These are phyloP conservation scores for Polyergus mexicanus DNA, from an alignment of 1,140 invertebrate genomes.

Conservation along the genomic window DNA sequence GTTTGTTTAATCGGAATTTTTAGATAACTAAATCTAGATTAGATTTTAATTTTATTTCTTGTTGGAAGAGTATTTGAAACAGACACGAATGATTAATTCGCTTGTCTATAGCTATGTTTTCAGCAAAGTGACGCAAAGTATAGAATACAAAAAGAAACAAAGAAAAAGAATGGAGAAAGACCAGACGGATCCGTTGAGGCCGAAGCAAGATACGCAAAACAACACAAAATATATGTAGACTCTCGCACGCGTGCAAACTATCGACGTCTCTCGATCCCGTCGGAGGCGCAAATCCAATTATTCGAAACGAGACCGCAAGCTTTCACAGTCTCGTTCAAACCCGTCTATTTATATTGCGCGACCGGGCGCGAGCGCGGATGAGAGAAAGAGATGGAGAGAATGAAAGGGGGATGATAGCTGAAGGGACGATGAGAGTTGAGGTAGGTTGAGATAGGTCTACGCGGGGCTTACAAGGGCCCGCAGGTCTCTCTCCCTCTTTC, in stretches of 20 bases:
- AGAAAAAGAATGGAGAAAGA: constrained; percentile 21
- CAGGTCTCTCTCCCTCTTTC: constrained; percentile 36
- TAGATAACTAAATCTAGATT: not conserved
- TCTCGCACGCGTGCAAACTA: constrained; percentile 67
- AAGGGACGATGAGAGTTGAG: constrained; percentile 37
- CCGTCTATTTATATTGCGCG: constrained; percentile 80
- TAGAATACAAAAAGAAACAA: constrained; percentile 67
- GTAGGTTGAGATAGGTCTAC: constrained; percentile 44
- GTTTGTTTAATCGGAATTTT: not conserved
- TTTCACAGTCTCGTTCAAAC: constrained; percentile 83
- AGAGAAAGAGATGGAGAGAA: constrained; percentile 31
- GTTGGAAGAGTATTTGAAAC: not conserved
- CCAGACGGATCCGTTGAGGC: not conserved
- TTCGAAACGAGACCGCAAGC: constrained; percentile 84
- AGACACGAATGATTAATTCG: constrained; percentile 37
- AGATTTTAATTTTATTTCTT: constrained; percentile 1
- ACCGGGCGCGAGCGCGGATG: constrained; percentile 29
- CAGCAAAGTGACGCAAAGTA: constrained; percentile 34
- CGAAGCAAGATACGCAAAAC: constrained; percentile 21
- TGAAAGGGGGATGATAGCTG: constrained; percentile 36
- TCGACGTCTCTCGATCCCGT: constrained; percentile 75
- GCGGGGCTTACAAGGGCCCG: not conserved
- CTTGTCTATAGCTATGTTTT: constrained; percentile 33
- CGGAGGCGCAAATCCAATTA: constrained; percentile 83
- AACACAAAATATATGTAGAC: constrained; percentile 36